phyloP scores from a whole-genome alignment of 2,888 invertebrate species.

The Drosophila cognata region DNA sequence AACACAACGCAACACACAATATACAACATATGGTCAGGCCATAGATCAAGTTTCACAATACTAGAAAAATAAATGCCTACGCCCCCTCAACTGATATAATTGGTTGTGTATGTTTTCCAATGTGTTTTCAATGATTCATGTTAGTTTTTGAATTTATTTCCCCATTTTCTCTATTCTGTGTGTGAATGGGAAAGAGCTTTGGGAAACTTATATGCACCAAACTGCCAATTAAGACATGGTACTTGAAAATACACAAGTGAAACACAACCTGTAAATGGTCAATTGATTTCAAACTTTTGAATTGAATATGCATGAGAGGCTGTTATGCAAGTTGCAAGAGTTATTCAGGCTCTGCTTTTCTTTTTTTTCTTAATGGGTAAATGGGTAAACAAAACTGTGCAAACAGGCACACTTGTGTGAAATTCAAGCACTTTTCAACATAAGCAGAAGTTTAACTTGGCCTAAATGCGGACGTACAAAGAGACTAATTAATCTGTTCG shows the following conservation, averaged over 20 bases:
- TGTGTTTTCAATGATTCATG: conserved; percentile 75
- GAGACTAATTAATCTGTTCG: not conserved
- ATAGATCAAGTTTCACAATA: conserved; percentile 61
- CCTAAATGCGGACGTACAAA: conserved; percentile 1
- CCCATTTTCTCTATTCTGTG: conserved; percentile 5
- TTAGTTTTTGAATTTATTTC: conserved; percentile 66
- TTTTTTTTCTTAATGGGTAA: not conserved
- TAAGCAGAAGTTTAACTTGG: not conserved
- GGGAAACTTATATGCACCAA: conserved; percentile 25
- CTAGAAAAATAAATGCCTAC: conserved; percentile 18
- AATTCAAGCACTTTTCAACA: not conserved
- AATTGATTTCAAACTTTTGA: conserved; percentile 42
- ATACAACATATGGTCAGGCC: conserved; percentile 47
- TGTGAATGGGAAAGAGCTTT: conserved; percentile 16
- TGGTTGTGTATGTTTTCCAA: conserved; percentile 58
- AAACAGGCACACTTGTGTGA: not conserved
- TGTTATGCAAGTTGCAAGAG: conserved; percentile 36
- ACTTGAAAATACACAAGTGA: conserved; percentile 12
- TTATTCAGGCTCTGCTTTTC: not conserved
- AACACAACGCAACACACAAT: conserved; percentile 7
- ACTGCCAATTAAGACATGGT: conserved; percentile 41
- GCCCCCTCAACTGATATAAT: conserved; percentile 62
- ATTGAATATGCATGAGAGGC: conserved; percentile 41
- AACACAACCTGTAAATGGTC: conserved; percentile 26
- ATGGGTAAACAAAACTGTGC: not conserved